Base-by-base conservation (phyloP, 2,113 vertebrate genomes). In the Boleophthalmus pectinirostris region DNA sequence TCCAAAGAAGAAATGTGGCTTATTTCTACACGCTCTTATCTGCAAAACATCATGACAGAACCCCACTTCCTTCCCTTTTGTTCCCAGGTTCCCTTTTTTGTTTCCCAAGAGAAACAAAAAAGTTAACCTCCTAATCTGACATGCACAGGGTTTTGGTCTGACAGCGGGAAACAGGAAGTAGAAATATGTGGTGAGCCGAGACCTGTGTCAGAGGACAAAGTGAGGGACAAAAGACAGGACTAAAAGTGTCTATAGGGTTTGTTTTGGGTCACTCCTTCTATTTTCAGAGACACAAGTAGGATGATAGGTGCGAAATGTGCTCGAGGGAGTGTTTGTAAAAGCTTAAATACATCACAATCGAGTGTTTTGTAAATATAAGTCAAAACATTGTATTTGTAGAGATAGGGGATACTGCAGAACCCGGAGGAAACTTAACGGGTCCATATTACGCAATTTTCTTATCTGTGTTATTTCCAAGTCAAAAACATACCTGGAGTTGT, bases 211-310 rank as follows among this genome's bases (percentile, higher is more conserved):
- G 72, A 71, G 46, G 72, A 79, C 68, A 79, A 77, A 69, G 46
- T n/a, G 29, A 66, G 67, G 29, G n/a, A n/a, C 69, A 70, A 79
- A 77, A 56, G 70, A 74, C 82, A 86, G 88, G 82, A 87, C 74
- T 74, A 69, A 46, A 49, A 80, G 54, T 70, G 82, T 82, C 82
- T 69, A 20, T n/a, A 15, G 25, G 60, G 15, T 63, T 16, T 56
- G 75, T 73, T 66, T 70, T 1, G 70, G 24, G 20, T 63, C 33
- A 45, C 83, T 18, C n/a, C n/a, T 53, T 73, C 78, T 88, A 73
- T 86, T 77, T 83, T 76, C 74, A 67, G 45, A 70, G 69, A 66
- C 49, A 72, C 66, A 69, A 74, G 66, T 61, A 80, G 82, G 82
- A 87, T 85, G 76, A 74, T 81, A 81, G 61, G 60, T n/a, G 25